Evolutionary conservation across 2,888 invertebrate species (phyloP).

Genomic region (Rotaria sp.): DNA sequence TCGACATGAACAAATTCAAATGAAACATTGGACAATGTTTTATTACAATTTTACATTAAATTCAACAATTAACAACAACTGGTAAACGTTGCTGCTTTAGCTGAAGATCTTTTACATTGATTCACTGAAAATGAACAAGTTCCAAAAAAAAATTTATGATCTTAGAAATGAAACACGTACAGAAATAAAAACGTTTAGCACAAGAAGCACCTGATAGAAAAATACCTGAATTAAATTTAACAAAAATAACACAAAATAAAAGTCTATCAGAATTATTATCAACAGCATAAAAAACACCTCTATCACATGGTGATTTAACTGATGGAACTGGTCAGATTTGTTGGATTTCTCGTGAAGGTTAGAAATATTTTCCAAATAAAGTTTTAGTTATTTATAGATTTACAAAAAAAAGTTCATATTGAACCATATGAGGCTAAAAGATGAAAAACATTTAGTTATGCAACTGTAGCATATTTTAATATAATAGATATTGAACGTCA

Average conservation of each 20-base stretch:
- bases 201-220: conserved; percentile 97
- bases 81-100: conserved; percentile 90
- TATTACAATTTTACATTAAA: conserved; percentile 84
- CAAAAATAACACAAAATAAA: not conserved
- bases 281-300: conserved; percentile 44
- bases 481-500: conserved; percentile 96
- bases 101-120: conserved; percentile 77
- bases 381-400: conserved; percentile 91
- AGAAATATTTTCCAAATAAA: conserved; percentile 66
- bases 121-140: conserved; percentile 58
- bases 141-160: conserved; percentile 69
- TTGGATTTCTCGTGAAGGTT: conserved; percentile 93
- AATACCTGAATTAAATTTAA: conserved; percentile 76
- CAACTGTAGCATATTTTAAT: conserved; percentile 94
- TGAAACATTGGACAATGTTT: conserved; percentile 65
- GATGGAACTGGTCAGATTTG: conserved; percentile 82
- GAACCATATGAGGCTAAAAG: conserved; percentile 84
- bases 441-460: conserved; percentile 72
- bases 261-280: conserved; percentile 44
- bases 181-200: conserved; percentile 89
- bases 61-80: conserved; percentile 81
- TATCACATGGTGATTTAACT: conserved; percentile 61
- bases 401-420: conserved; percentile 77
- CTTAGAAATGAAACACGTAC: conserved; percentile 84
- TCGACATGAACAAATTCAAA: conserved; percentile 83